Evolutionary conservation across 2,888 invertebrate species (phyloP), one percentile per base, ranked within the genome.

Genomic region (Anoplius nigerrimus): DNA sequence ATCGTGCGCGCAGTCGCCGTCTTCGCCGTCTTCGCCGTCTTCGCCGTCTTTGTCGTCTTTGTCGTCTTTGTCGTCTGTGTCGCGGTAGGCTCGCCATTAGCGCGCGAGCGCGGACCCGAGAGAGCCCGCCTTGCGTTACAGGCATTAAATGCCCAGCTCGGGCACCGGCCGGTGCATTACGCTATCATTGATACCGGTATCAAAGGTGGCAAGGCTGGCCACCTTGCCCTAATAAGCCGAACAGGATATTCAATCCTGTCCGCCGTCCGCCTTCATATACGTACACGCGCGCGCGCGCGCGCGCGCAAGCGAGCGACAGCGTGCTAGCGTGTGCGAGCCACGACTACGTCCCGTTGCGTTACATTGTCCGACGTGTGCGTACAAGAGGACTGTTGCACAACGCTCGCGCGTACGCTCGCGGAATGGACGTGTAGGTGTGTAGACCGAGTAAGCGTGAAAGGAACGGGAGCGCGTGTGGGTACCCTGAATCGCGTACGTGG

Each of bases 201-300:
- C 84, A 77, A 81, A 83, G 34, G 82, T 80, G 71, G 80, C 84
- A 83, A 84, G 79, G 83, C 82, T 82, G 82, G 84, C 86, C 83
- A 86, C 85, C 83, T 85, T 84, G 86, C 86, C 86, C 86, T 74
- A 85, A 86, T 86, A 86, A 86, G 82, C 85, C 75, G 82, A 86
- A 86, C 86, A 86, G 86, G 86, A 86, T 86, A 86, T 82, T 78
- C 80, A 69, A 76, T 79, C 79, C 75, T 79, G 77, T 66, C 59
- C 51, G 56, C 34, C 5, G 20, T 34, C 54, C 16, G 54, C 34
- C 16, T 54, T 24, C 53, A 24, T 34, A 34, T n/a, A n/a, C n/a
- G 55, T 66, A 18, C 53, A 24, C 34, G 34, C 27, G 20, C 34
- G 43, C 74, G 70, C 71, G 71, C 71, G 62, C 66, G 67, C 18